Evolutionary conservation across 1,140 invertebrate genomes (phyloP), one percentile per base, ranked within the genome.

Genomic region (Drosophila mauritiana): DNA sequence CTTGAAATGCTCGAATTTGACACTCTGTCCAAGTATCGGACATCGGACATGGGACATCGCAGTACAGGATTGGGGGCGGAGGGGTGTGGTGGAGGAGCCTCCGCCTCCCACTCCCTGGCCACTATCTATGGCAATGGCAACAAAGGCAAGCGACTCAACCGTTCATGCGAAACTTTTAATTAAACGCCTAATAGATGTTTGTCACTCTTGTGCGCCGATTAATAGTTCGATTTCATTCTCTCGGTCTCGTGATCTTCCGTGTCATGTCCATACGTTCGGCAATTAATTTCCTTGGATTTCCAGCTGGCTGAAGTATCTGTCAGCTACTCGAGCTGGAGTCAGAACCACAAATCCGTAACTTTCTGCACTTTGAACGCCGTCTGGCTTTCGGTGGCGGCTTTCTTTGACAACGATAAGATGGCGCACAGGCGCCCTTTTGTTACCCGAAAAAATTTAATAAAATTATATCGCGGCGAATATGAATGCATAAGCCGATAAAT

Each of bases 151-250:
- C 10, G 37, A 54, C n/a, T 31, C 37, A 39, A 20, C 22, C 15
- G 37, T 39, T 55, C 49, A 70, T 89, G 84, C 72, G 84, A 89
- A 89, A 89, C 80, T 89, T 89, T 89, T 89, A 89, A 89, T 89
- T 89, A 89, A 89, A 80, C 52, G 80, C 45, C 77, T 89, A 89
- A 89, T 89, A 89, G 84, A 89, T 84, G 84, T 89, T 89, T 84
- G 84, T 76, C 84, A 89, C 65, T 84, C 73, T 57, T 53, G 69
- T 64, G 61, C 59, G 73, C 37, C 67, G 79, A 88, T 83, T 82
- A 88, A 86, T 73, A 83, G 77, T 67, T 79, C 64, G 83, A 72
- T 73, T 85, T 54, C 45, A 65, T 69, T 70, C 31, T 8, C 27
- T 10, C 42, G 34, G 77, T 78, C 73, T 65, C 72, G 76, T 80